Conservation (phyloP, 2,888 invertebrate genomes). For the Spodoptera exigua region DNA sequence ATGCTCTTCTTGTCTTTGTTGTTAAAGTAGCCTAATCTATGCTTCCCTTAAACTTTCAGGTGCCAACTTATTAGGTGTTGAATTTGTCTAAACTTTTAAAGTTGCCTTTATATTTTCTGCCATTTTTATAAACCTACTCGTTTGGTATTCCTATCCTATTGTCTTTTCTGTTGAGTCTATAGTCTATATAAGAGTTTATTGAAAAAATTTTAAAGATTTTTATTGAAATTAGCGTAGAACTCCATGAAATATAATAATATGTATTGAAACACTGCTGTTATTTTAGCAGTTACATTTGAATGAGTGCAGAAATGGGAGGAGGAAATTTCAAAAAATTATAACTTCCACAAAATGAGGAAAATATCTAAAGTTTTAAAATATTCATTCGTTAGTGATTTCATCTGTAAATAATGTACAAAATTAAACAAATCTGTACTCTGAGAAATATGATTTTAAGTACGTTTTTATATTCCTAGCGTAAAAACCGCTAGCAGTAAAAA, state of each 20-base stretch:
- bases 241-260: slow-evolving; percentile 1
- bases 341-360: slow-evolving; percentile 15
- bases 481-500: slow-evolving; percentile 68
- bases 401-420: slow-evolving; percentile 85
- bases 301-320: slow-evolving; percentile 7
- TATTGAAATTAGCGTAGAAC: slow-evolving; percentile 19
- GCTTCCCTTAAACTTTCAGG: slow-evolving; percentile 57
- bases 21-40: slow-evolving; percentile 43
- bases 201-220: slow-evolving; percentile 28
- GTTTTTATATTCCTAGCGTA: slow-evolving; percentile 75
- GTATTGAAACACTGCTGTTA: slow-evolving; percentile 17
- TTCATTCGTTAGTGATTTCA: slow-evolving; percentile 44
- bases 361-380: slow-evolving; percentile 33
- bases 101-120: slow-evolving; percentile 54
- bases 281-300: slow-evolving; percentile 22
- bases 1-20: slow-evolving; percentile 40
- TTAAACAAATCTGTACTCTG: slow-evolving; percentile 59
- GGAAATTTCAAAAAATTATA: slow-evolving; percentile 10
- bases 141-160: slow-evolving; percentile 46
- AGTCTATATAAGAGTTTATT: slow-evolving; percentile 45
- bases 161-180: slow-evolving; percentile 37
- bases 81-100: slow-evolving; percentile 39
- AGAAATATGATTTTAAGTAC: slow-evolving; percentile 68
- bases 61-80: slow-evolving; percentile 60
- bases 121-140: slow-evolving; percentile 41